phyloP scores from a whole-genome alignment of 2,797 vertebrate genomes.

The Ceryle rudis region DNA sequence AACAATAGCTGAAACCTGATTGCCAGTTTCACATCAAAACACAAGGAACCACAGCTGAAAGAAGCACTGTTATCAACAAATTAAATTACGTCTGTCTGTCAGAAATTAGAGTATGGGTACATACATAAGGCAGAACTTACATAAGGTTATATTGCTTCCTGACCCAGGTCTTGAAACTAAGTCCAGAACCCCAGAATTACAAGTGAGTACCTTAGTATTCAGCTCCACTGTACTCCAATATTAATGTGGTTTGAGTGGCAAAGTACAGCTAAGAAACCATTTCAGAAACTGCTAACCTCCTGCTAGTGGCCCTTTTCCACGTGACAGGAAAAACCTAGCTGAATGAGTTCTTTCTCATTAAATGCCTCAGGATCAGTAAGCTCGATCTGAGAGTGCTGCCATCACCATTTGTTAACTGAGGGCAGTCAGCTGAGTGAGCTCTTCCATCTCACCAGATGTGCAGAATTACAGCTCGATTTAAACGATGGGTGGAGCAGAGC shows the following conservation, averaged over 20 bases:
- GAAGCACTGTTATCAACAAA: neutral
- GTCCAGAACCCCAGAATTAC: neutral
- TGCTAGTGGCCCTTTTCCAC: neutral
- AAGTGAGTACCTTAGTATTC: neutral
- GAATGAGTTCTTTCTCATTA: neutral
- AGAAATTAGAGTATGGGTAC: neutral
- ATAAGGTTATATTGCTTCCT: neutral
- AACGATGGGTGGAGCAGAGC: neutral
- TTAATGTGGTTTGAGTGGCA: neutral
- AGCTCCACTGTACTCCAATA: neutral
- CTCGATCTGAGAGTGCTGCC: neutral
- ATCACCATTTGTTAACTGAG: neutral
- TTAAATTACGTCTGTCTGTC: neutral
- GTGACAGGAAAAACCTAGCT: neutral
- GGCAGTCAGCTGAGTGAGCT: neutral
- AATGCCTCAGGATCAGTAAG: neutral
- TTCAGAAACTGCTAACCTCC: neutral
- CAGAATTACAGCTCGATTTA: neutral
- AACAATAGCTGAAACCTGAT: neutral
- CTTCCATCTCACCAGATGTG: neutral
- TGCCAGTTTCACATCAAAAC: neutral
- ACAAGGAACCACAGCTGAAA: constrained; percentile 7
- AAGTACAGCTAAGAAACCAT: neutral
- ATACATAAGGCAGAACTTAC: neutral
- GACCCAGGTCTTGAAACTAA: neutral